phyloP scores from a whole-genome alignment of 2,113 vertebrate genomes.

The Sylvietta virens region DNA sequence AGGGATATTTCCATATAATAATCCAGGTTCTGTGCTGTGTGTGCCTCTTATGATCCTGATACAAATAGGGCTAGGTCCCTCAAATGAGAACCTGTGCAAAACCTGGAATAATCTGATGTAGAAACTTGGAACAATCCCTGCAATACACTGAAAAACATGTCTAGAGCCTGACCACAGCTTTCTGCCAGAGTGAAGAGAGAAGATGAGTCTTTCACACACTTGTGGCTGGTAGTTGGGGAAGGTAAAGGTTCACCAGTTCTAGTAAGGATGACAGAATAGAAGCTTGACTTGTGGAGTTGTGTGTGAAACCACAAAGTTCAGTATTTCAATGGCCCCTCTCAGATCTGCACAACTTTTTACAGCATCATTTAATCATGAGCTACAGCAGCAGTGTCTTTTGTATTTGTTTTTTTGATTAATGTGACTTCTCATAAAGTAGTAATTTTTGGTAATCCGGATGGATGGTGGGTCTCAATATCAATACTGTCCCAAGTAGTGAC shows the following conservation, averaged over 20 bases:
- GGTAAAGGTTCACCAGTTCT: neutral
- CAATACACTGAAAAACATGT: neutral
- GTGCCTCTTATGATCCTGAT: neutral
- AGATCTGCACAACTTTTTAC: neutral
- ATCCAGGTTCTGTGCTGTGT: neutral
- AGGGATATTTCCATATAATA: accelerated
- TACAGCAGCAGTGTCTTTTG: neutral
- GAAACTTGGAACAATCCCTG: neutral
- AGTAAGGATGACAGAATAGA: neutral
- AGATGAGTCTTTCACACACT: neutral
- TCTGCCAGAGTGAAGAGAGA: neutral
- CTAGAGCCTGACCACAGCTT: neutral
- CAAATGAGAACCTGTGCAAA: neutral
- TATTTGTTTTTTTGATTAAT: neutral
- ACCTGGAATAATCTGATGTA: neutral
- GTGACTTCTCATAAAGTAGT: neutral
- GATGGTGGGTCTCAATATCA: neutral
- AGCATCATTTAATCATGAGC: neutral
- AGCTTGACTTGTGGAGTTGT: neutral
- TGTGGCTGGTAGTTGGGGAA: neutral
- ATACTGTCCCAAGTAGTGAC: neutral
- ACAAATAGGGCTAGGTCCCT: neutral
- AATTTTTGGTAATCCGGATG: neutral
- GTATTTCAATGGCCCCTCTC: neutral
- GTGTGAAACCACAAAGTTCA: neutral